phyloP scores from a whole-genome alignment of 2,888 invertebrate species.

The Dichetophora obliterata region DNA sequence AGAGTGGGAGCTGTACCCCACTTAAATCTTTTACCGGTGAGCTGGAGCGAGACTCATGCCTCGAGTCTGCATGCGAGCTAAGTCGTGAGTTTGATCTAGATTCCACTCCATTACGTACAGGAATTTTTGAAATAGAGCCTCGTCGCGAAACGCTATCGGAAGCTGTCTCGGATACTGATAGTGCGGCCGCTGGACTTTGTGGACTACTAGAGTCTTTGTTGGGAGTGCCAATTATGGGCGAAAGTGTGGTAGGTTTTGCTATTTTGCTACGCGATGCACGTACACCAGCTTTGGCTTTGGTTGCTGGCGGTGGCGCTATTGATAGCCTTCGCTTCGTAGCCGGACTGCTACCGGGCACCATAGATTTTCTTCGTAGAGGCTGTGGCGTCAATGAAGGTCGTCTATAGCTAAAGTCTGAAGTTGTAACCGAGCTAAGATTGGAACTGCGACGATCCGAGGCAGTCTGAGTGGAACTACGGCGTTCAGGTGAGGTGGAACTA shows the following conservation, averaged over 20 bases:
- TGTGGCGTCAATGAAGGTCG: constrained; percentile 56
- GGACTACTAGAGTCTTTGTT: constrained; percentile 65
- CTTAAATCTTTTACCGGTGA: constrained; percentile 47
- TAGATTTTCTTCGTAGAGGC: constrained; percentile 46
- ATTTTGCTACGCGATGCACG: constrained; percentile 59
- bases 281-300: not conserved
- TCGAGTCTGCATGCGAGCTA: constrained; percentile 46
- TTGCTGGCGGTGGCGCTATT: constrained; percentile 40
- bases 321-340: constrained; percentile 46
- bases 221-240: constrained; percentile 69
- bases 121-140: constrained; percentile 66
- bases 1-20: constrained; percentile 42
- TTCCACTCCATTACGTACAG: constrained; percentile 54
- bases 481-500: constrained; percentile 66
- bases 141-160: constrained; percentile 56
- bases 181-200: constrained; percentile 54
- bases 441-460: constrained; percentile 67
- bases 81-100: constrained; percentile 53
- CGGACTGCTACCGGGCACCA: constrained; percentile 43
- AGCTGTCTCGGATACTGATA: constrained; percentile 49
- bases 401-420: constrained; percentile 68
- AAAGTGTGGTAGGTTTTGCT: constrained; percentile 66
- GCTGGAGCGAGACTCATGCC: constrained; percentile 52
- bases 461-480: constrained; percentile 67
- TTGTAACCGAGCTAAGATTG: constrained; percentile 66